Evolutionary conservation across 2,113 vertebrate species (phyloP).

Genomic region (Mus pahari): DNA sequence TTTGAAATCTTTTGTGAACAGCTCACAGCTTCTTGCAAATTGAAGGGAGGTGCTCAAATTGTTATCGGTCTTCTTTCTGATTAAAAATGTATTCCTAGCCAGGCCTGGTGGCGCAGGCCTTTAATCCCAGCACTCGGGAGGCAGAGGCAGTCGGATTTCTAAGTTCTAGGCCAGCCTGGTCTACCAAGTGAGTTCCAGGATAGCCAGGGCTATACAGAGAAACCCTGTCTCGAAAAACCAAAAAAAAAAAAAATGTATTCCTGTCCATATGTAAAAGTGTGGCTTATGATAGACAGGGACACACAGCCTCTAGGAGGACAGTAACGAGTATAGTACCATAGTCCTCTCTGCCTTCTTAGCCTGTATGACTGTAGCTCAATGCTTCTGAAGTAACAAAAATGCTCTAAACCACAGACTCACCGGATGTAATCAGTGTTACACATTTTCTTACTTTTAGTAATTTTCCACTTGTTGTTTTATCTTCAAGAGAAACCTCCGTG

Average conservation of each 20-base stretch:
- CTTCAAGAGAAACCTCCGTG: not conserved
- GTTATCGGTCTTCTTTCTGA: not conserved
- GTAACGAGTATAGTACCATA: not conserved
- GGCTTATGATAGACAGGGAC: not conserved
- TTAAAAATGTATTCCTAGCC: conserved; percentile 24
- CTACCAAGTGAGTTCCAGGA: too few relatives aligned
- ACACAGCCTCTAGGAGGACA: not conserved
- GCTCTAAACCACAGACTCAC: conserved; percentile 5
- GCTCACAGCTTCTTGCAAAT: conserved; percentile 26
- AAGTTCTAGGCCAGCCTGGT: too few relatives aligned
- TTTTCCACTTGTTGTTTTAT: not conserved
- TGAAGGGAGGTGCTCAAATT: conserved; percentile 16
- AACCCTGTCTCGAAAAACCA: too few relatives aligned
- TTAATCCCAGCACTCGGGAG: too few relatives aligned
- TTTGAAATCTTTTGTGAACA: not conserved
- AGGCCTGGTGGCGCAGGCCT: too few relatives aligned
- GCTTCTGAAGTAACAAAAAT: conserved; percentile 50
- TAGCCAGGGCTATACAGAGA: too few relatives aligned
- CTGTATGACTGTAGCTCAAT: not conserved
- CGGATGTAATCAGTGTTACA: not conserved
- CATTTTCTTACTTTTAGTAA: not conserved
- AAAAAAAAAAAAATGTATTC: conserved; percentile 36
- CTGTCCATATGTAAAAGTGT: not conserved
- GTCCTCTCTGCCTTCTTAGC: not conserved
- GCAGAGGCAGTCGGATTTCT: too few relatives aligned